Base-by-base conservation (phyloP, 1,140 invertebrate genomes). In the Pseudoatta argentina region DNA sequence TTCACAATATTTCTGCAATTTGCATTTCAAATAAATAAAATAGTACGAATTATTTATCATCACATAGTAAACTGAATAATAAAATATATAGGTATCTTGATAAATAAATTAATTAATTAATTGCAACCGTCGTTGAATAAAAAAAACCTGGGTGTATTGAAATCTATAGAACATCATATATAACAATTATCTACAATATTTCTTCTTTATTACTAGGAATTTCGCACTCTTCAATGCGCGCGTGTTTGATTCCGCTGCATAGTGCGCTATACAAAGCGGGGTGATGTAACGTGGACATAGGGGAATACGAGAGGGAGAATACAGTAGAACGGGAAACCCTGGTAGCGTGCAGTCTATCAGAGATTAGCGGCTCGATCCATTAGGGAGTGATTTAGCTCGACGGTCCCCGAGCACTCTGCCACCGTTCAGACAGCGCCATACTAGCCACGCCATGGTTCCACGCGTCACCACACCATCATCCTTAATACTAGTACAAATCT, bases 361-460 rank as follows among this genome's bases (percentile, higher is more conserved):
- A 93, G 92, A 93, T 93, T 93, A 93, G 91, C 89, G 88, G 88
- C 77, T 91, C 92, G 91, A 93, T 93, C 91, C 92, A 93, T 93
- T 93, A 93, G 88, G 83, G 90, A 87, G 88, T 93, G 92, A 93
- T 93, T 93, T 93, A 93, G 87, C 81, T 85, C 61, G 88, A 90
- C 87, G 86, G 90, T 91, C 89, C 69, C 91, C 82, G 64, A 92
- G 88, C 87, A 91, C 86, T 91, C 59, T 66, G 85, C 71, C 51
- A 83, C 55, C 66, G 69, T 83, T 83, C 79, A 85, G 64, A 71
- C 81, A 83, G 55, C 24, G 51, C 69, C 55, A 61, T 75, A 67
- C 30, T 57, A 73, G 61, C 87, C 64, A 57, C 51, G 51, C 48
- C 63, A 79, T 86, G 69, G 76, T 67, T 81, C 76, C 48, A 66